A percentile compares a stretch with the other conserved stretches of the same genome.
Conservation (phyloP, 2,797 vertebrate genomes). For the Notamacropus eugenii region DNA sequence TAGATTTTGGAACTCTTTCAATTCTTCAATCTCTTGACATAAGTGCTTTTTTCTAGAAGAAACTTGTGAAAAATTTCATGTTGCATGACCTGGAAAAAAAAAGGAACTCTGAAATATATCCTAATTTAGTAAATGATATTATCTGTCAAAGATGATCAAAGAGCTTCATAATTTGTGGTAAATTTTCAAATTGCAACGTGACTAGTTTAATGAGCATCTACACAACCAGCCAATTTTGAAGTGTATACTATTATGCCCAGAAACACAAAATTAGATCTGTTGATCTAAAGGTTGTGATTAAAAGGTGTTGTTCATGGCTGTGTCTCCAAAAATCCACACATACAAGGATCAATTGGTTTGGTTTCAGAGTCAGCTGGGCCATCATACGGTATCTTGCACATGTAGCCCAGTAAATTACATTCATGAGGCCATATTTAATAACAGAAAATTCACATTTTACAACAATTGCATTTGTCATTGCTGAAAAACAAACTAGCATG, state of each 20-base stretch:
- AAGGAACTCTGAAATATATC: slow-evolving; percentile 66
- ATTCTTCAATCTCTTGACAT: slow-evolving; percentile 42
- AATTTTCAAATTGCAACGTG: slow-evolving; percentile 73
- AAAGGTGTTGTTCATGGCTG: slow-evolving; percentile 5
- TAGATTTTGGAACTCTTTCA: slow-evolving; percentile 64
- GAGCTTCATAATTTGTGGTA: slow-evolving; percentile 26
- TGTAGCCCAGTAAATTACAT: slow-evolving; percentile 80
- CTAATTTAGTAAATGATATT: slow-evolving; percentile 63
- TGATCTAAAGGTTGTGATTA: slow-evolving; percentile 67
- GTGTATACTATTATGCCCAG: slow-evolving; percentile 44
- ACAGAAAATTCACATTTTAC: slow-evolving; percentile 82
- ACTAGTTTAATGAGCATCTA: slow-evolving; percentile 63
- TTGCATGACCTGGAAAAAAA: slow-evolving; percentile 62
- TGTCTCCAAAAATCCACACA: slow-evolving; percentile 53
- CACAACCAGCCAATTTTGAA: slow-evolving; percentile 64
- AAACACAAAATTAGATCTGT: slow-evolving; percentile 47
- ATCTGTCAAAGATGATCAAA: slow-evolving; percentile 44
- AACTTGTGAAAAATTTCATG: slow-evolving; percentile 47
- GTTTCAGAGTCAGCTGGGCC: slow-evolving; percentile 44
- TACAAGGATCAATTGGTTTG: slow-evolving; percentile 55
- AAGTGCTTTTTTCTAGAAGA: slow-evolving; percentile 55
- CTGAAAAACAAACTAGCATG: slow-evolving; percentile 81
- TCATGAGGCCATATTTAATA: slow-evolving; percentile 80
- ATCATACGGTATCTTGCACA: slow-evolving; percentile 54
- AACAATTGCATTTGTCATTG: slow-evolving; percentile 86